phyloP scores from a whole-genome alignment of 64 coral and sea anemone species.

The Montipora cactus region DNA sequence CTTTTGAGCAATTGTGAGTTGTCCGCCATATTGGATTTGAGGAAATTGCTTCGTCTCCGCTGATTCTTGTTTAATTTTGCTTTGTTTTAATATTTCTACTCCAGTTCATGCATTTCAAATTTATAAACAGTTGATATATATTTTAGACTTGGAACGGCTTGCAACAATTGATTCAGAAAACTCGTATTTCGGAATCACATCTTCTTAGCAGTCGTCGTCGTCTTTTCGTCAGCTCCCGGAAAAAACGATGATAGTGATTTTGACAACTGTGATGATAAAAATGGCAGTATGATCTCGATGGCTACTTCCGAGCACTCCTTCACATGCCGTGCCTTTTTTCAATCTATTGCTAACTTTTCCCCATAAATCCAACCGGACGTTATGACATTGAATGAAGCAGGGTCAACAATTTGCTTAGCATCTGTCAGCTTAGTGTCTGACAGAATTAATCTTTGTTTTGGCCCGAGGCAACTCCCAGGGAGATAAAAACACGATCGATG shows the following conservation, averaged over 20 bases:
- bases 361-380: not conserved
- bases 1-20: no score
- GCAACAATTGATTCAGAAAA: no score
- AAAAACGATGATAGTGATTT: not conserved
- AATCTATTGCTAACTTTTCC: not conserved
- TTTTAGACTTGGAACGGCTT: no score
- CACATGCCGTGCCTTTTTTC: not conserved
- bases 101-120: no score
- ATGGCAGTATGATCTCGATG: not conserved
- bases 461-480: not conserved
- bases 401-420: not conserved
- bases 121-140: no score
- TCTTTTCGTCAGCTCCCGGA: no score
- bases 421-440: not conserved
- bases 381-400: not conserved
- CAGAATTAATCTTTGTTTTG: not conserved
- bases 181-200: no score
- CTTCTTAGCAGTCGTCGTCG: no score
- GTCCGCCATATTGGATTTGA: no score
- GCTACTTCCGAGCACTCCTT: not conserved
- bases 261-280: not conserved
- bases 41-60: no score
- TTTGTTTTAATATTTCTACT: no score
- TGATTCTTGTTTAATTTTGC: no score
- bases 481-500: not conserved